phyloP scores from a whole-genome alignment of 2,888 invertebrate genomes.

The Amphipoea lucens region DNA sequence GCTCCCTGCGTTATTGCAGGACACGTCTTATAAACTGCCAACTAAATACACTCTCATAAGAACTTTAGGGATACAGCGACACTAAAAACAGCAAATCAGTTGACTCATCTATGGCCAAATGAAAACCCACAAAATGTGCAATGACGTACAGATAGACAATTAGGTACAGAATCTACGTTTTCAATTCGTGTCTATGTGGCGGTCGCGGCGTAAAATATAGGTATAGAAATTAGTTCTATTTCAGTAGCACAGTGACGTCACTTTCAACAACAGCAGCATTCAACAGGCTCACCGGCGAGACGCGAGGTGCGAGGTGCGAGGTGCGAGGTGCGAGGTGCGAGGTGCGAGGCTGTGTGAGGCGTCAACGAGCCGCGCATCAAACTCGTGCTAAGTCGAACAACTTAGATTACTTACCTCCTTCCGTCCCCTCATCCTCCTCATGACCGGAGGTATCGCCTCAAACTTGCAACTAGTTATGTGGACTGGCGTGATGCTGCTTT shows the following conservation, averaged over 20 bases:
- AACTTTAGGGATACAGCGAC: slow-evolving; percentile 31
- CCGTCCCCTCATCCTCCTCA: not conserved
- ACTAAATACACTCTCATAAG: slow-evolving; percentile 39
- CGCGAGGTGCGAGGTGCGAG: not conserved
- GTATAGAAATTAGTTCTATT: not conserved
- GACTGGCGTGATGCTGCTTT: not conserved
- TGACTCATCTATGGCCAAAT: not conserved
- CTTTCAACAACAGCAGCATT: not conserved
- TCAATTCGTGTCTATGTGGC: not conserved
- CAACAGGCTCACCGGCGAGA: slow-evolving; percentile 14
- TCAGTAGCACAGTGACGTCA: not conserved
- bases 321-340: slow-evolving; percentile 8
- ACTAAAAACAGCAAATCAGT: not conserved
- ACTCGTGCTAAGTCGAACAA: slow-evolving; percentile 51
- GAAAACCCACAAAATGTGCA: not conserved
- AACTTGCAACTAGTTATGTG: slow-evolving; percentile 22
- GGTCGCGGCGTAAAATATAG: not conserved
- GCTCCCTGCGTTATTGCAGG: not conserved
- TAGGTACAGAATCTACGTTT: not conserved
- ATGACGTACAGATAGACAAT: not conserved
- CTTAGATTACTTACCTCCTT: slow-evolving; percentile 44
- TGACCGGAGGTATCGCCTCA: slow-evolving; percentile 4
- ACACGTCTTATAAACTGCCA: slow-evolving; percentile 44
- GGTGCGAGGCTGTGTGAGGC: slow-evolving; percentile 10
- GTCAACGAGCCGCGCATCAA: slow-evolving; percentile 23